Conservation (phyloP, 1,140 invertebrate genomes). For the Harpegnathos saltator region DNA sequence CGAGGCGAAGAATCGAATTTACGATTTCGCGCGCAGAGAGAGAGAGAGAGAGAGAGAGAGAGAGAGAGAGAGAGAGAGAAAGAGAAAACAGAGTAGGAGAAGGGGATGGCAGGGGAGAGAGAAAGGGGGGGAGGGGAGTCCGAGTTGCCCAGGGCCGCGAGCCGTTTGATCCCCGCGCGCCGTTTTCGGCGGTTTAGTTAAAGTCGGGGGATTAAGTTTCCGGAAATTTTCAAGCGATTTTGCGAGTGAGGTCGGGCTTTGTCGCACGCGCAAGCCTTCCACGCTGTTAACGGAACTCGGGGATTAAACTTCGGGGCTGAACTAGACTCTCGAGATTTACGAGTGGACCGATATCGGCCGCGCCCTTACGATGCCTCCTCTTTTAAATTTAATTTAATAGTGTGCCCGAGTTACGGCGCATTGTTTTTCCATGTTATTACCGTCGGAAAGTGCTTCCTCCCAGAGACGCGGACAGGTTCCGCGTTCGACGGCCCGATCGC, state of each 20-base stretch:
- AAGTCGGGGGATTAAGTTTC: slow-evolving; percentile 56
- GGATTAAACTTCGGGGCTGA: slow-evolving; percentile 50
- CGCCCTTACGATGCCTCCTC: slow-evolving; percentile 7
- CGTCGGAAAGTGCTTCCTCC: too few species aligned
- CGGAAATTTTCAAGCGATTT: slow-evolving; percentile 59
- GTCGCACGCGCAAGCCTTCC: slow-evolving; percentile 31
- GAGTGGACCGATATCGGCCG: background rate
- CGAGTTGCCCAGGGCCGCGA: background rate
- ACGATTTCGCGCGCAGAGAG: slow-evolving; percentile 5
- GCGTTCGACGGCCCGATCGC: too few species aligned
- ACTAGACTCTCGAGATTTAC: slow-evolving; percentile 51
- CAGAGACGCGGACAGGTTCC: too few species aligned
- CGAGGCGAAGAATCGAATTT: slow-evolving; percentile 42
- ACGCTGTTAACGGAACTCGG: slow-evolving; percentile 34
- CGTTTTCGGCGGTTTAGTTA: slow-evolving; percentile 53
- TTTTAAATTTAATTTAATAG: slow-evolving; percentile 54
- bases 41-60: background rate
- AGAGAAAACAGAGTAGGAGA: too few species aligned
- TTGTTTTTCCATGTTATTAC: slow-evolving; percentile 13
- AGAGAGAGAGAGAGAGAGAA: too few species aligned
- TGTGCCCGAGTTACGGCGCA: background rate
- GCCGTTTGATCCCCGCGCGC: slow-evolving; percentile 40
- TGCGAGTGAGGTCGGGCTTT: slow-evolving; percentile 21
- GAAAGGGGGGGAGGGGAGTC: too few species aligned
- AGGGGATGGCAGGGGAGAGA: too few species aligned